Base-by-base conservation (phyloP, 2,888 invertebrate species). In the Pegoplata infirma region DNA sequence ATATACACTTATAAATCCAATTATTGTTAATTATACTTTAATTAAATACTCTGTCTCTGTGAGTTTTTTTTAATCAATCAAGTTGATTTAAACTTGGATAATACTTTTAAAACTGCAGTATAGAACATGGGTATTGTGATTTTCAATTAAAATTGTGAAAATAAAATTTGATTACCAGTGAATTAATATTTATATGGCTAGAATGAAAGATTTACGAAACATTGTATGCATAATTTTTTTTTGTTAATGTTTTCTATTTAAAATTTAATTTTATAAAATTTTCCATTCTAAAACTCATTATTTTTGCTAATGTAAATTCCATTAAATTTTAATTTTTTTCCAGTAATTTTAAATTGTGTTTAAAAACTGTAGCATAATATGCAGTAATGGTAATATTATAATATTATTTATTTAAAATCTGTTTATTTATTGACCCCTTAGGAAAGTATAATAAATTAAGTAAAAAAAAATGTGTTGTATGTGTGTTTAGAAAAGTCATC, bases 11-110 rank as follows among this genome's bases (percentile, higher is more conserved):
- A 25, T 3, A 1, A 5, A 36, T 61, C 8, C 12, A 10, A 46
- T 56, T 40, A 32, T 14, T 67, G 23, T 53, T 59, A 58, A 66
- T 72, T 49, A 17, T 4, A 49, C 40, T 72, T 72, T 72, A 72
- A 56, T 72, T 72, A 25, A 72, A 64, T 25, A 25, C 16, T 49
- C 5, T 32, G 32, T 32, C 3, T 10, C 10, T 32, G 32, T 32
- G 12, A n/a, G n/a, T n/a, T n/a, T n/a, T n/a, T 32, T 32, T 32
- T 32, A 32, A 32, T 32, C 32, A 32, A 32, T 32, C 32, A 32
- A 32, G 32, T 32, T 32, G 32, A 32, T n/a, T n/a, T n/a, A 32
- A 32, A 10, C 10, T 32, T 32, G 10, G 8, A 10, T 10, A 10
- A 32, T 32, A 32, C 32, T 32, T 32, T 32, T 32, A n/a, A n/a